Conservation (phyloP, 2,113 vertebrate genomes). For the Martes martes region DNA sequence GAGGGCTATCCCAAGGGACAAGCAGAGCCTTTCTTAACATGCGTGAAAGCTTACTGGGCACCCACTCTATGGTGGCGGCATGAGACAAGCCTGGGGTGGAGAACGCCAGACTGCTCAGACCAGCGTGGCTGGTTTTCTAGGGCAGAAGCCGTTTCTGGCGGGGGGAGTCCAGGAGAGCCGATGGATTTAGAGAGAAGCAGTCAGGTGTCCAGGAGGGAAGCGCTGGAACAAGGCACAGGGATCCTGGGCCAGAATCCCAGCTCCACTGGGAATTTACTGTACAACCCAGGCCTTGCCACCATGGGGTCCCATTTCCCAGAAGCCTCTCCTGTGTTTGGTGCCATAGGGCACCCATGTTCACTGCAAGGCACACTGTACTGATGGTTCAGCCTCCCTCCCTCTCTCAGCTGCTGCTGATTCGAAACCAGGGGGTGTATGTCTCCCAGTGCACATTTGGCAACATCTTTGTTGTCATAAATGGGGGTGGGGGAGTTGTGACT, state of each 20-base stretch:
- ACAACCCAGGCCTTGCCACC: background rate
- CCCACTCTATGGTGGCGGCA: background rate
- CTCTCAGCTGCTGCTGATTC: background rate
- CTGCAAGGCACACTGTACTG: background rate
- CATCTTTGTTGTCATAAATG: background rate
- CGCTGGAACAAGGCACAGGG: background rate
- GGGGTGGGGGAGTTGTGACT: background rate
- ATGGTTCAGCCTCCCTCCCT: background rate
- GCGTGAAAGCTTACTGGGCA: constrained; percentile 26
- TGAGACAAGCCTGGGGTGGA: background rate
- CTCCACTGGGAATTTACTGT: background rate
- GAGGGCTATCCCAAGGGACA: constrained; percentile 38
- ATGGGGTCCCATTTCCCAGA: background rate
- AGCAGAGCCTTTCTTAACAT: constrained; percentile 44
- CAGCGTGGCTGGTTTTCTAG: background rate
- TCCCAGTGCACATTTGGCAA: background rate
- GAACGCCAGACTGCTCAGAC: background rate
- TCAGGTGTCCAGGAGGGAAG: background rate
- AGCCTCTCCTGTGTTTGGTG: background rate
- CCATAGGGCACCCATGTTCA: background rate
- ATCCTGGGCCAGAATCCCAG: background rate
- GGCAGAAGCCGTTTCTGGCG: background rate
- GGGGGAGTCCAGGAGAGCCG: background rate
- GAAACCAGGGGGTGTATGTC: background rate
- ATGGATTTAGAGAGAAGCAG: background rate